phyloP scores from a whole-genome alignment of 2,888 invertebrate genomes.

The Sinotaia quadrata region DNA sequence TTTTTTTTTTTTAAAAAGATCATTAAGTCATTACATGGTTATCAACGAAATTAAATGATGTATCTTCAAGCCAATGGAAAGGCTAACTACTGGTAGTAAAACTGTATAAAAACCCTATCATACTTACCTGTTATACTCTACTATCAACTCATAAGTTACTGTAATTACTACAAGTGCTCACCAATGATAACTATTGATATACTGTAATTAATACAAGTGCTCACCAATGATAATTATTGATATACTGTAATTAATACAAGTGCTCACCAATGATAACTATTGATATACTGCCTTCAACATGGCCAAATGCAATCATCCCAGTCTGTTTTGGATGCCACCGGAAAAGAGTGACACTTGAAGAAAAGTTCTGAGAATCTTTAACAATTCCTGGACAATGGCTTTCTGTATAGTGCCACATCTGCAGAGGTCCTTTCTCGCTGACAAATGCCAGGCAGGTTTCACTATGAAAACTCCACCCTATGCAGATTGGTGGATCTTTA shows the following conservation, averaged over 20 bases:
- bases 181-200: neutral
- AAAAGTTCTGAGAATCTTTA: constrained; percentile 60
- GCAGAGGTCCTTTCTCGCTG: constrained; percentile 62
- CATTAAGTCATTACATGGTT: no score
- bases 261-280: constrained; percentile 61
- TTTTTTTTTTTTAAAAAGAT: no score
- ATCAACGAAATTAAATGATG: no score
- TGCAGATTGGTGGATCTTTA: constrained; percentile 52
- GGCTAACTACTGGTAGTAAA: no score
- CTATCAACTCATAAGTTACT: neutral
- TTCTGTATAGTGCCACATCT: constrained; percentile 65
- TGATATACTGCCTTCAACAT: constrained; percentile 71
- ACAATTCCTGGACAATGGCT: constrained; percentile 34
- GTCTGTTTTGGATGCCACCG: constrained; percentile 67
- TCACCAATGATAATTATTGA: constrained; percentile 67
- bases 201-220: neutral
- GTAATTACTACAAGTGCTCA: neutral
- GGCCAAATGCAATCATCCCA: constrained; percentile 69
- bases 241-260: neutral
- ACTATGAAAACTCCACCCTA: constrained; percentile 69
- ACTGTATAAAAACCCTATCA: no score
- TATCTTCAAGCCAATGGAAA: no score
- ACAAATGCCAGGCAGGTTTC: constrained; percentile 58
- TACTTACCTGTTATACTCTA: no score
- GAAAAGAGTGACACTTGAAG: constrained; percentile 59